phyloP scores from a whole-genome alignment of 2,797 vertebrate genomes.

The Sparidentex hasta region DNA sequence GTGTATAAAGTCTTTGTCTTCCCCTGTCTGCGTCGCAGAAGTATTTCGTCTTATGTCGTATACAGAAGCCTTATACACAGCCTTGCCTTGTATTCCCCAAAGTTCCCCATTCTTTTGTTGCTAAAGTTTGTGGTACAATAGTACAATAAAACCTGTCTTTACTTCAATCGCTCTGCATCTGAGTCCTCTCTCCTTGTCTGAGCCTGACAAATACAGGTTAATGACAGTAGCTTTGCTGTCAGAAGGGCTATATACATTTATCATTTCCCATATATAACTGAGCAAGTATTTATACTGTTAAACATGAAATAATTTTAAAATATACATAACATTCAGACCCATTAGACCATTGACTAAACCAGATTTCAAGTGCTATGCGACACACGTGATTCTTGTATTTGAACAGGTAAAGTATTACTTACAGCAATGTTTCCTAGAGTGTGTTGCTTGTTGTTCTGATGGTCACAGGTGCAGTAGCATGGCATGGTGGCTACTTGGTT shows the following conservation, averaged over 20 bases:
- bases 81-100: too few species aligned
- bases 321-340: background rate
- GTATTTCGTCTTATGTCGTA: too few species aligned
- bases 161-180: too few species aligned
- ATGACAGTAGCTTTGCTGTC: background rate
- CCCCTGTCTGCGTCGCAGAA: too few species aligned
- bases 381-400: background rate
- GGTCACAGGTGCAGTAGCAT: slow-evolving; percentile 69
- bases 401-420: slow-evolving; percentile 56
- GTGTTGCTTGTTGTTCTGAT: slow-evolving; percentile 34
- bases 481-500: slow-evolving; percentile 13
- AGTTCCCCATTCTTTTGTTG: too few species aligned
- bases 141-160: too few species aligned
- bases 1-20: too few species aligned
- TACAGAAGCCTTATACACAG: too few species aligned
- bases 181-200: too few species aligned
- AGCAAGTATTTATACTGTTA: background rate
- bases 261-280: background rate
- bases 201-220: background rate
- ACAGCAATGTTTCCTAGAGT: slow-evolving; percentile 61
- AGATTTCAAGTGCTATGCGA: background rate
- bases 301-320: background rate
- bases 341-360: background rate
- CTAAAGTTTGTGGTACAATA: too few species aligned
- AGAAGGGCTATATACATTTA: background rate